These are phyloP conservation scores for Bolinopsis microptera DNA, from an alignment of 37 sponge, comb jelly and placozoan species.

Conservation along the genomic window DNA sequence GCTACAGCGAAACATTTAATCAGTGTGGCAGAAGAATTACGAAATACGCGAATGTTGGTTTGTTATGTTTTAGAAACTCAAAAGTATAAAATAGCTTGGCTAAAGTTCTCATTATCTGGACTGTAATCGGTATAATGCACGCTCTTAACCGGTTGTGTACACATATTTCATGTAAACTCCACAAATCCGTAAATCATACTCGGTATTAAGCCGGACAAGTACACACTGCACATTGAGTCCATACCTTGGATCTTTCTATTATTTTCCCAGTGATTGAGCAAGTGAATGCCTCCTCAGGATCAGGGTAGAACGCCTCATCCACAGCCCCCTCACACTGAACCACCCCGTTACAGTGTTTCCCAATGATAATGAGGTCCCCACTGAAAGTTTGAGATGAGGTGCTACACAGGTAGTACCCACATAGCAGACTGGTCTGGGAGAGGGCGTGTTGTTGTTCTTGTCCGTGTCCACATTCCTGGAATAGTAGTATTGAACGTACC, in stretches of 20 bases:
- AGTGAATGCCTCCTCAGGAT: not conserved
- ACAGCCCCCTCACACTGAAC: not conserved
- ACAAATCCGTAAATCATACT: too few relatives aligned
- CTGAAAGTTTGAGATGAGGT: not conserved
- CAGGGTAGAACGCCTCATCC: not conserved
- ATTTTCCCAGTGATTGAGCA: not conserved
- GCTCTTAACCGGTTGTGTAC: too few relatives aligned
- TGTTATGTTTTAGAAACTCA: too few relatives aligned
- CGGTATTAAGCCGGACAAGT: not conserved
- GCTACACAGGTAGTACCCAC: not conserved
- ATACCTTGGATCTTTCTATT: not conserved
- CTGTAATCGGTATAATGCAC: too few relatives aligned
- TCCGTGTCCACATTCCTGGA: not conserved
- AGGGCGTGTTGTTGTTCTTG: not conserved
- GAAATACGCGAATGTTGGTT: too few relatives aligned
- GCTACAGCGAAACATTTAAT: too few relatives aligned
- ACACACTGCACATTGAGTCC: not conserved
- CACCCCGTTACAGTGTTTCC: not conserved
- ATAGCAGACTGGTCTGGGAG: not conserved
- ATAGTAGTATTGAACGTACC: too few relatives aligned
- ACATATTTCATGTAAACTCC: too few relatives aligned
- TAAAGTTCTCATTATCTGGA: too few relatives aligned
- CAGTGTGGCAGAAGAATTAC: too few relatives aligned
- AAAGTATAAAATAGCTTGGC: too few relatives aligned
- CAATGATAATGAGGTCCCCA: not conserved